These are phyloP conservation scores for Okapia johnstoni DNA, from an alignment of 2,113 vertebrate genomes.

Conservation along the genomic window DNA sequence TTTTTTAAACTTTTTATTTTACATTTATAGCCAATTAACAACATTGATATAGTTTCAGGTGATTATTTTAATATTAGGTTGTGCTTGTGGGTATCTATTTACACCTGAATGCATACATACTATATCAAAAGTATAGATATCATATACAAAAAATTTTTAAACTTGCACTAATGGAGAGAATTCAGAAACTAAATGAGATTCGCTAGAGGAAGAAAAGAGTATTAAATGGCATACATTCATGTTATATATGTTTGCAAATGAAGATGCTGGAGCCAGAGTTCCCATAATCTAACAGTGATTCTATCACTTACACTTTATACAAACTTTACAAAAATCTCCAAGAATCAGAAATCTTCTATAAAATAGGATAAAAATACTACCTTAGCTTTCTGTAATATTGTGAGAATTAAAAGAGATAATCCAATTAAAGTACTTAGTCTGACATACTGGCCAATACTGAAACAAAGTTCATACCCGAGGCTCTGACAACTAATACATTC, in stretches of 20 bases:
- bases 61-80: background rate
- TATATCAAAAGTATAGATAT: background rate
- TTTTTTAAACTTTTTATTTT: background rate
- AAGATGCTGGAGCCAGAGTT: background rate
- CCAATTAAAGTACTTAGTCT: background rate
- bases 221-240: background rate
- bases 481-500: background rate
- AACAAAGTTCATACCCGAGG: background rate
- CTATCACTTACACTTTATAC: background rate
- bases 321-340: background rate
- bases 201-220: background rate
- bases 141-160: background rate
- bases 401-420: background rate
- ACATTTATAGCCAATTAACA: background rate
- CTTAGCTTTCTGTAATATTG: background rate
- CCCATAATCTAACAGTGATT: background rate
- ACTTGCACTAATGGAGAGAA: background rate
- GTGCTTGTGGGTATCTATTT: background rate
- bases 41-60: background rate
- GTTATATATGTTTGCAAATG: background rate
- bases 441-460: background rate
- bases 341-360: constrained; percentile 2
- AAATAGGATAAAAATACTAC: background rate
- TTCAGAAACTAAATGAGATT: background rate
- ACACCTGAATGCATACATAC: background rate